Evolutionary conservation across 2,888 invertebrate genomes (phyloP).

Genomic region (Cerastis rubricosa): DNA sequence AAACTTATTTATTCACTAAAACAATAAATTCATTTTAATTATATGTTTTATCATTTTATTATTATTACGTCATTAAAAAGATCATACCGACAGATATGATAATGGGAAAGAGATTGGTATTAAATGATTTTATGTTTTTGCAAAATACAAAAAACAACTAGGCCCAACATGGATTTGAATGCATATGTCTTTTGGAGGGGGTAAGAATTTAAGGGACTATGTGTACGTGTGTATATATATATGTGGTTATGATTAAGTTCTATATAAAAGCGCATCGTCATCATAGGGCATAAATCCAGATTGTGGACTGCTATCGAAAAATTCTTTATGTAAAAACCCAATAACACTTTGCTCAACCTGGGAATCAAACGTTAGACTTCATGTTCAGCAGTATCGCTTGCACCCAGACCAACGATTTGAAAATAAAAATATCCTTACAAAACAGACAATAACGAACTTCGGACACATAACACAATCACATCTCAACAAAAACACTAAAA

Average conservation of each 20-base stretch:
- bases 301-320: neutral
- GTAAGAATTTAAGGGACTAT: too few species aligned
- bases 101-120: constrained; percentile 72
- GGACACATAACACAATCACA: neutral
- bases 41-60: too few species aligned
- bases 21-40: too few species aligned
- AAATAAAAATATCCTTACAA: neutral
- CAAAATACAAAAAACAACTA: too few species aligned
- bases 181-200: too few species aligned
- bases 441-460: neutral
- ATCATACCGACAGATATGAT: constrained; percentile 76
- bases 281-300: neutral
- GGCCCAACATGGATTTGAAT: too few species aligned
- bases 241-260: too few species aligned
- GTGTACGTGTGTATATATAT: too few species aligned
- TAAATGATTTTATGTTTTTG: constrained; percentile 68
- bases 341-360: neutral
- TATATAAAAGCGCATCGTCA: neutral
- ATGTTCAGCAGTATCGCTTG: neutral
- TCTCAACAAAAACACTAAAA: constrained; percentile 25
- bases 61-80: constrained; percentile 64
- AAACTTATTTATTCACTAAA: too few species aligned
- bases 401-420: neutral
- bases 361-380: neutral
- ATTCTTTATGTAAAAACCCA: neutral